A percentile compares a stretch with the other conserved stretches of the same genome.
phyloP scores from a whole-genome alignment of 1,140 invertebrate species.

The Matsumurasca onukii region DNA sequence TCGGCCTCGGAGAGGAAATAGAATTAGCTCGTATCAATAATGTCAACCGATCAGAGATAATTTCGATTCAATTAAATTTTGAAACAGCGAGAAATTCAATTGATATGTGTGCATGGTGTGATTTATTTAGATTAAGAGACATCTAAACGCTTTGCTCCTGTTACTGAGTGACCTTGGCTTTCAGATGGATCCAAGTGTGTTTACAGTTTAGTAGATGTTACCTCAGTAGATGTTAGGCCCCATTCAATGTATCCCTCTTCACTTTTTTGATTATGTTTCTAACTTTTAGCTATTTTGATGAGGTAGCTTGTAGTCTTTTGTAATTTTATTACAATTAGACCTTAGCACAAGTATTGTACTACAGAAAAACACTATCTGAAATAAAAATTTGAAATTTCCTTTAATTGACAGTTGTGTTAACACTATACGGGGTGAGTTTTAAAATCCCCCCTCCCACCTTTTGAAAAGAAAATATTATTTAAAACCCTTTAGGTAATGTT shows the following conservation, averaged over 20 bases:
- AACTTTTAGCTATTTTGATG: not conserved
- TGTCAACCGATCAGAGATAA: not conserved
- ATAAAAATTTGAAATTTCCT: not conserved
- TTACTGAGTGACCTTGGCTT: not conserved
- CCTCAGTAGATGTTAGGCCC: too few relatives aligned
- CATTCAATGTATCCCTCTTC: too few relatives aligned
- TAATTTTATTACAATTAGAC: not conserved
- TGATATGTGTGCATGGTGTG: conserved; percentile 19
- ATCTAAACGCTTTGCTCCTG: conserved; percentile 1
- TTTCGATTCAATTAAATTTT: not conserved
- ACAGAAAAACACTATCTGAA: not conserved
- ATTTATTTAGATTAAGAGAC: conserved; percentile 4
- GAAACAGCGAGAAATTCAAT: conserved; percentile 13
- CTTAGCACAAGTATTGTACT: not conserved
- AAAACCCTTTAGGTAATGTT: too few relatives aligned
- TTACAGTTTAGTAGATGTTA: too few relatives aligned
- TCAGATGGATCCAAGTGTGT: not conserved
- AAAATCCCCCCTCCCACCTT: too few relatives aligned
- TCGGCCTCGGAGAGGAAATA: not conserved
- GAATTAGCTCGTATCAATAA: not conserved
- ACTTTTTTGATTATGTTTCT: too few relatives aligned
- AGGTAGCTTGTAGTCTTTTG: not conserved
- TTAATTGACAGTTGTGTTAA: not conserved
- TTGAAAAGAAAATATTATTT: too few relatives aligned
- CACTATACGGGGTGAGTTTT: too few relatives aligned